phyloP scores from a whole-genome alignment of 92 coral and sea anemone species.

The Plumapathes pennacea region DNA sequence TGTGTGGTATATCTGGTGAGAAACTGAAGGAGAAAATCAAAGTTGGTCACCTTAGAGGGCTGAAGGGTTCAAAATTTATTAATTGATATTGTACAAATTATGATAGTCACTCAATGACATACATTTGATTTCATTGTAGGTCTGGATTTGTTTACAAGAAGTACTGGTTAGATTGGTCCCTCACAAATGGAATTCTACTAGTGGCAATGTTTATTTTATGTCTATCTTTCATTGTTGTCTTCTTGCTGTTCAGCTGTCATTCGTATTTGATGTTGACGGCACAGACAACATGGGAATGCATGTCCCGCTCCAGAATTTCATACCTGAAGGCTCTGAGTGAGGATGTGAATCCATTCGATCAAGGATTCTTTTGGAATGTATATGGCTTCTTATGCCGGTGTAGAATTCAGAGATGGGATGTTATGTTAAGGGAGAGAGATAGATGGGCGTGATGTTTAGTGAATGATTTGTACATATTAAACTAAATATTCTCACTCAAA shows the following conservation, averaged over 20 bases:
- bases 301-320: slow-evolving; percentile 97
- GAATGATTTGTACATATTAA: too few species aligned
- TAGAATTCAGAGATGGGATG: slow-evolving; percentile 93
- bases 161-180: slow-evolving; percentile 88
- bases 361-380: slow-evolving; percentile 82
- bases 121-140: slow-evolving; percentile 34
- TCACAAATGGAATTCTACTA: slow-evolving; percentile 72
- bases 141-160: slow-evolving; percentile 81
- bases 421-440: slow-evolving; percentile 64
- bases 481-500: too few species aligned
- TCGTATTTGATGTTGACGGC: slow-evolving; percentile 90
- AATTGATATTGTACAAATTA: neutral
- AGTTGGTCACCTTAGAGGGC: neutral
- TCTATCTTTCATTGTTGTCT: slow-evolving; percentile 73
- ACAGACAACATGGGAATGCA: slow-evolving; percentile 98
- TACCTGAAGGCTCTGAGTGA: slow-evolving; percentile 90
- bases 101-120: neutral
- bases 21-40: neutral
- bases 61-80: neutral
- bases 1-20: neutral
- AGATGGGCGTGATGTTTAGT: slow-evolving; percentile 81
- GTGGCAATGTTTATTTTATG: slow-evolving; percentile 73
- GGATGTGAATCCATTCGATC: slow-evolving; percentile 96
- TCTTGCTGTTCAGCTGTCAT: slow-evolving; percentile 84
- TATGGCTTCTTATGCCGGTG: slow-evolving; percentile 86